Evolutionary conservation across 2,888 invertebrate species (phyloP).

Genomic region (Drosophila aldrichi): DNA sequence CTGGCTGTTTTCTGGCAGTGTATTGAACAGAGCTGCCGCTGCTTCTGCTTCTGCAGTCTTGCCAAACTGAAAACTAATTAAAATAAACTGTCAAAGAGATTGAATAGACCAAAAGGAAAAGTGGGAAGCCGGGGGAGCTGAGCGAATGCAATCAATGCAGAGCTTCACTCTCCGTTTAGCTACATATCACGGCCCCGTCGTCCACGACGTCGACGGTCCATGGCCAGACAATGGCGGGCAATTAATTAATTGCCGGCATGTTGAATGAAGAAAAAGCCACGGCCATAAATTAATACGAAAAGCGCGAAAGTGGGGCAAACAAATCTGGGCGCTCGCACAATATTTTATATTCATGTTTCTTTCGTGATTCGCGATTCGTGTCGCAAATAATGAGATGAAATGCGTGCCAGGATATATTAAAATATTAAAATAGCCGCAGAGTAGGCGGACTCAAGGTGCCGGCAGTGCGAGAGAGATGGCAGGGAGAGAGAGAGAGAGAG

Average conservation of each 20-base stretch:
- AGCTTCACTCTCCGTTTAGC: background rate
- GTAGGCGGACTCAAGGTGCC: background rate
- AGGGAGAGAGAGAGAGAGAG: background rate
- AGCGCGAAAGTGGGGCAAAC: conserved; percentile 26
- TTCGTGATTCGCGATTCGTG: conserved; percentile 49
- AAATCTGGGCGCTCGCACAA: conserved; percentile 30
- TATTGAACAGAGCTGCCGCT: background rate
- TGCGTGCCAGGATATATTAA: conserved; percentile 69
- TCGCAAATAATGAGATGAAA: conserved; percentile 66
- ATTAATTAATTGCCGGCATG: conserved; percentile 45
- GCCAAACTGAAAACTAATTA: conserved; percentile 3
- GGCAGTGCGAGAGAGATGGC: background rate
- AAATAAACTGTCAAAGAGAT: conserved; percentile 5
- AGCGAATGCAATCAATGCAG: conserved; percentile 10
- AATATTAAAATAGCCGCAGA: conserved; percentile 63
- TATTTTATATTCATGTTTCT: conserved; percentile 73
- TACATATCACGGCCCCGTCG: background rate
- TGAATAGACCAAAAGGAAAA: background rate
- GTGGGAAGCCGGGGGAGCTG: too few species aligned
- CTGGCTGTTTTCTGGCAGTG: background rate
- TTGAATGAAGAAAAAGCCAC: conserved; percentile 6
- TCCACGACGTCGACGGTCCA: background rate
- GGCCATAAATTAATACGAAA: conserved; percentile 36
- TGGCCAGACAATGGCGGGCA: conserved; percentile 19
- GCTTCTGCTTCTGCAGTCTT: background rate